Base-by-base conservation (phyloP, 1,140 invertebrate genomes). In the Protaetia brevitarsis region DNA sequence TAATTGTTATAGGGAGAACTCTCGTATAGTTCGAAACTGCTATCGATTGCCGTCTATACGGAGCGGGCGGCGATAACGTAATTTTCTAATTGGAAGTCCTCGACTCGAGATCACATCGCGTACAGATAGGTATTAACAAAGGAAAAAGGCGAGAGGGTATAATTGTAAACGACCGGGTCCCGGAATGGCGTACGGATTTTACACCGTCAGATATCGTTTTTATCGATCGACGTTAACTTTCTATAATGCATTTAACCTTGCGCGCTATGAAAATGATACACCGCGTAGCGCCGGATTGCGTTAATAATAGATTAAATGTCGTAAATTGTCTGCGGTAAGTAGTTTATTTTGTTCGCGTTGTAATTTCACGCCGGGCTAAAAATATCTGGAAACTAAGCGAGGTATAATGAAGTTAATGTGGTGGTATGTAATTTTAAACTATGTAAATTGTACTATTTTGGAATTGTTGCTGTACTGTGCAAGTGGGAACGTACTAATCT, bases 1-100 rank as follows among this genome's bases (percentile, higher is more conserved):
- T 63, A 63, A 63, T 63, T 63, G 61, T 63, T 63, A 63, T 59
- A 59, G 57, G 26, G n/a, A 28, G 41, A n/a, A n/a, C 19, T 51
- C 26, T 51, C 41, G 41, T n/a, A n/a, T n/a, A 51, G 41, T 51
- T 51, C 21, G 41, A 51, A 51, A 51, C 41, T 31, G 29, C 57
- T 59, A 59, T 59, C 57, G 57, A 31, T 59, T 59, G 57, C 57
- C 28, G 26, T n/a, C n/a, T n/a, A n/a, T n/a, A n/a, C n/a, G n/a
- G 29, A 29, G 19, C 26, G 13, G 23, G 11, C 41, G 19, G 41
- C 41, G 57, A 59, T 59, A 59, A 59, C 13, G 57, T 59, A 59
- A 59, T 59, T 31, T 59, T 31, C 27, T 31, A 59, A 59, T 59
- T 59, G 30, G 29, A 28, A 31, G 30, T 59, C 57, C 30, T 59